Evolutionary conservation across 1,140 invertebrate species (phyloP).

Genomic region (Apis dorsata): DNA sequence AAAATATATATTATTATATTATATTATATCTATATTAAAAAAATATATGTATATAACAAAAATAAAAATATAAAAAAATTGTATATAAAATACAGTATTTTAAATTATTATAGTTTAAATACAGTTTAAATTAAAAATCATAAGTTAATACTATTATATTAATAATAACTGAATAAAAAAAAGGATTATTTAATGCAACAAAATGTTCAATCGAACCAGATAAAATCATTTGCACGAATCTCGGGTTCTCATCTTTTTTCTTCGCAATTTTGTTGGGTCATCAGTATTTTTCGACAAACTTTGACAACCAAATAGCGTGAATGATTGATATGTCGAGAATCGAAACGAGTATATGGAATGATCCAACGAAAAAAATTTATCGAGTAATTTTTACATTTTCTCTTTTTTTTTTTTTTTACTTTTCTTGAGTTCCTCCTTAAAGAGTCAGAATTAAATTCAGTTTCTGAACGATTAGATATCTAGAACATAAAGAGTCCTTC

Average conservation of each 20-base stretch:
- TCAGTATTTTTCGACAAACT: conserved; percentile 54
- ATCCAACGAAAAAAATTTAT: conserved; percentile 36
- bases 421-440: conserved; percentile 15
- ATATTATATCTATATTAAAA: no score
- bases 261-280: conserved; percentile 53
- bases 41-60: no score
- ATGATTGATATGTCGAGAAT: conserved; percentile 43
- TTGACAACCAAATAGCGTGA: conserved; percentile 38
- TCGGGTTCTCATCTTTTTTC: conserved; percentile 22
- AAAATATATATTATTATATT: no score
- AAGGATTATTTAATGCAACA: no score
- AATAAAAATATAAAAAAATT: no score
- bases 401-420: not conserved
- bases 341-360: conserved; percentile 20
- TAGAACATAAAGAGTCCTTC: conserved; percentile 43
- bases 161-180: no score
- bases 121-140: no score
- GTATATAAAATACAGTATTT: no score
- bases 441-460: conserved; percentile 49
- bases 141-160: no score
- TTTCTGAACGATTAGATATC: conserved; percentile 58
- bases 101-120: no score
- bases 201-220: not conserved
- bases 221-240: not conserved
- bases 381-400: conserved; percentile 34